Conservation (phyloP, 64 coral and sea anemone genomes). For the Hydrozoanthus tunicans region DNA sequence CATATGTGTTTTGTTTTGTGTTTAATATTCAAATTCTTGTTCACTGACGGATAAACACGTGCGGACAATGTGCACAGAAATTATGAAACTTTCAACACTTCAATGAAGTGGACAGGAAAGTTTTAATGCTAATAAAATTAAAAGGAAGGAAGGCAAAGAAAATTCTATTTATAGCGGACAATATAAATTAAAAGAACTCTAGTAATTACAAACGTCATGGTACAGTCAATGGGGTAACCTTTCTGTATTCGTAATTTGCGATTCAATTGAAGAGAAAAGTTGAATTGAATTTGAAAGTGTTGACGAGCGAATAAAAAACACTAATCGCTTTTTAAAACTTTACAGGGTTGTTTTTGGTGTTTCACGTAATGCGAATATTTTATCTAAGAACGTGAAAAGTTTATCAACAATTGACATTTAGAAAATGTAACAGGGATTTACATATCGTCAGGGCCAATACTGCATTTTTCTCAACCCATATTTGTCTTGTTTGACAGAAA, state of each 20-base stretch:
- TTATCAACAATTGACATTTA: constrained; percentile 4
- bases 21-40: constrained; percentile 29
- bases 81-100: constrained; percentile 31
- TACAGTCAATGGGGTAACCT: background rate
- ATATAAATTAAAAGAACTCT: constrained; percentile 14
- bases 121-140: background rate
- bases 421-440: constrained; percentile 2
- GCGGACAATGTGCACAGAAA: constrained; percentile 28
- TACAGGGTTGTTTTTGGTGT: background rate
- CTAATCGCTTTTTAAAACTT: background rate
- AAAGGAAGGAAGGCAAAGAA: background rate
- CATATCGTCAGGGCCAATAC: background rate
- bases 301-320: background rate
- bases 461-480: background rate
- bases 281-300: background rate
- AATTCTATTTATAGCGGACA: constrained; percentile 2
- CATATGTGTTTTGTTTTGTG: constrained; percentile 26
- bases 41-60: constrained; percentile 46
- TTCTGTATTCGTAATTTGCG: background rate
- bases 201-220: background rate
- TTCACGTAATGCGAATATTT: background rate
- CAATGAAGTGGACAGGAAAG: constrained; percentile 5
- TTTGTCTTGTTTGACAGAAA: constrained; percentile 13
- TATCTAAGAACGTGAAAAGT: background rate
- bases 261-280: constrained; percentile 5